phyloP scores from a whole-genome alignment of 1,140 invertebrate species.

The Dysdera silvatica region DNA sequence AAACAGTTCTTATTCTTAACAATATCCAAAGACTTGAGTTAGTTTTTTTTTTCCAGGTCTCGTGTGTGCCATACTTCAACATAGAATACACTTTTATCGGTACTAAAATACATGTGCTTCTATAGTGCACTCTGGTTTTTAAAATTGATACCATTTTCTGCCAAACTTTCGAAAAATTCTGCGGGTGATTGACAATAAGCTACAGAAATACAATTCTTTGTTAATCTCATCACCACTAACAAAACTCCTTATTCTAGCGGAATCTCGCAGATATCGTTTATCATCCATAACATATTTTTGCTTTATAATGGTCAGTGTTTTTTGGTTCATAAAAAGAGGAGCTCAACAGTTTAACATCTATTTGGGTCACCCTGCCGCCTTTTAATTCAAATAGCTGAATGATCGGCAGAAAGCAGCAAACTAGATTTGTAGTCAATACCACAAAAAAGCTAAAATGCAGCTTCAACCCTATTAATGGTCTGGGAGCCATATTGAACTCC shows the following conservation, averaged over 20 bases:
- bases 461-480: constrained; percentile 27
- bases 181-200: too few species aligned
- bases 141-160: too few species aligned
- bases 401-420: background rate
- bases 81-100: too few species aligned
- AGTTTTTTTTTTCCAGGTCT: too few species aligned
- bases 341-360: constrained; percentile 26
- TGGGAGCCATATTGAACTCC: constrained; percentile 30
- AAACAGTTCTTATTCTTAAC: too few species aligned
- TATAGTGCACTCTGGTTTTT: too few species aligned
- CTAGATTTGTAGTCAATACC: background rate
- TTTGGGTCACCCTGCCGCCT: constrained; percentile 22
- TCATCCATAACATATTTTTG: constrained; percentile 24
- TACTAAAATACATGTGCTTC: too few species aligned
- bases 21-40: too few species aligned
- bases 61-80: too few species aligned
- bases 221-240: too few species aligned
- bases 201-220: too few species aligned
- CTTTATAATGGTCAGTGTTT: constrained; percentile 27
- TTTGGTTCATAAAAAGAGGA: constrained; percentile 22
- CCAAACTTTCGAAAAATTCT: too few species aligned
- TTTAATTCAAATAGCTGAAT: background rate
- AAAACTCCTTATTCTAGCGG: constrained; percentile 22
- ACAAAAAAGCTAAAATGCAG: constrained; percentile 13
- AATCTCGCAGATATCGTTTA: constrained; percentile 26